These are phyloP conservation scores for Uropetala carovei DNA, from an alignment of 2,888 invertebrate genomes.

Conservation along the genomic window DNA sequence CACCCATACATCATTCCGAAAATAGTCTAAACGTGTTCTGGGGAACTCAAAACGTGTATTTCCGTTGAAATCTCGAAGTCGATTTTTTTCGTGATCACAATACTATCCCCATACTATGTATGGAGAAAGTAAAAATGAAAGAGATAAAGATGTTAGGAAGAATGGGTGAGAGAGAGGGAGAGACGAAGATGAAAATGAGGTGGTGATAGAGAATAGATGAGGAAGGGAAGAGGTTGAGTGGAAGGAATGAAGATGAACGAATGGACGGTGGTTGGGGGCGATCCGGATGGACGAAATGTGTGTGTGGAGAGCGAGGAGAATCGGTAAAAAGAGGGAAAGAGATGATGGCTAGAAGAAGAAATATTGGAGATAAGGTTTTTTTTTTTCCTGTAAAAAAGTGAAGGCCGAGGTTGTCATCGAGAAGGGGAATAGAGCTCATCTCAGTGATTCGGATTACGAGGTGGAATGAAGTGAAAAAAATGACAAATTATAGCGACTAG, in stretches of 20 bases:
- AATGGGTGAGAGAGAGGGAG: not conserved
- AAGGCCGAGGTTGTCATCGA: not conserved
- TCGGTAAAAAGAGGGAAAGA: not conserved
- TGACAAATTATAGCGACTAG: not conserved
- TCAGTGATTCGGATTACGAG: slow-evolving; percentile 13
- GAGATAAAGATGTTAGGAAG: not conserved
- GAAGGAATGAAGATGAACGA: not conserved
- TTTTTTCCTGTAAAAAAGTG: not conserved
- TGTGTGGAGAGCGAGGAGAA: not conserved
- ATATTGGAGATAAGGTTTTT: slow-evolving; percentile 11
- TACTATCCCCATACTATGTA: too few species aligned
- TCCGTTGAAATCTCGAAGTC: too few species aligned
- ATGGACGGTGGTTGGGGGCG: not conserved
- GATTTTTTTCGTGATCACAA: too few species aligned
- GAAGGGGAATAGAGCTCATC: not conserved
- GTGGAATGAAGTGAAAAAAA: slow-evolving; percentile 23
- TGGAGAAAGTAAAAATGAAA: not conserved
- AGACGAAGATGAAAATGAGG: not conserved
- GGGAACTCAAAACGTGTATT: too few species aligned
- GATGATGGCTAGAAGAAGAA: not conserved
- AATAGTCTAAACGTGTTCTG: too few species aligned
- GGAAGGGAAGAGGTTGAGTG: slow-evolving; percentile 8
- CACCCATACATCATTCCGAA: too few species aligned
- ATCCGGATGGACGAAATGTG: not conserved
- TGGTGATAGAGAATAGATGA: not conserved